Conservation (phyloP, 2,888 invertebrate genomes). For the Linhomoeus sp. region DNA sequence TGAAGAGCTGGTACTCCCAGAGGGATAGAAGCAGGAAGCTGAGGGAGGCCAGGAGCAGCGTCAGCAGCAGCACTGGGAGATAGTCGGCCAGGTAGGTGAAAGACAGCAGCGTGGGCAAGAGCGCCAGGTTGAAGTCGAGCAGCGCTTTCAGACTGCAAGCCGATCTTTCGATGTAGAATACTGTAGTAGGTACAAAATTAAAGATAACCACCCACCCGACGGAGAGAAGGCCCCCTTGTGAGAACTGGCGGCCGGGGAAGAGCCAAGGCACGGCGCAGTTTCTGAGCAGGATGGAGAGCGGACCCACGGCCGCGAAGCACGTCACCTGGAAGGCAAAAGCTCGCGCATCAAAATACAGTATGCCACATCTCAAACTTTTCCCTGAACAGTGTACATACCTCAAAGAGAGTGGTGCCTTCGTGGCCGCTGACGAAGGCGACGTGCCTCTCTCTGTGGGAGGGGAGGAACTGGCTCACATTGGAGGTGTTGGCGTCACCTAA, state of each 20-base stretch:
- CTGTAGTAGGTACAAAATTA: no score
- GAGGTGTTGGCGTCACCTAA: no score
- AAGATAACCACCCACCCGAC: no score
- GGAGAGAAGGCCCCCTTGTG: no score
- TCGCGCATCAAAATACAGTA: no score
- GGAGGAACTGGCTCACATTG: neutral
- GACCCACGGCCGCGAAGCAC: conserved; percentile 2
- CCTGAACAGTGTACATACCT: no score
- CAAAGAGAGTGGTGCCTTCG: conserved; percentile 10
- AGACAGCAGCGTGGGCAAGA: conserved; percentile 11
- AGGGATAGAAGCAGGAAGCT: conserved; percentile 7
- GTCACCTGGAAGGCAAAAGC: conserved; percentile 8
- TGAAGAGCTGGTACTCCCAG: no score
- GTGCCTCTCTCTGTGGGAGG: conserved; percentile 6
- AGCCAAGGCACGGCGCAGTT: conserved; percentile 17
- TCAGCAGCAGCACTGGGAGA: conserved; percentile 1
- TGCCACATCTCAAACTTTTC: no score
- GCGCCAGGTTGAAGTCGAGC: conserved; percentile 13
- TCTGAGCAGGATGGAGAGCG: conserved; percentile 10
- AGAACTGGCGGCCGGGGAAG: conserved; percentile 11
- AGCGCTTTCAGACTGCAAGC: conserved; percentile 15
- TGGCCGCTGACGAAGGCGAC: conserved; percentile 9
- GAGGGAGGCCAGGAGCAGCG: no score
- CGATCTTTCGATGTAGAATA: no score
- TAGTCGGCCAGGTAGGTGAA: conserved; percentile 10